phyloP scores from a whole-genome alignment of 1,140 invertebrate genomes.

The Platorchestia sp. region DNA sequence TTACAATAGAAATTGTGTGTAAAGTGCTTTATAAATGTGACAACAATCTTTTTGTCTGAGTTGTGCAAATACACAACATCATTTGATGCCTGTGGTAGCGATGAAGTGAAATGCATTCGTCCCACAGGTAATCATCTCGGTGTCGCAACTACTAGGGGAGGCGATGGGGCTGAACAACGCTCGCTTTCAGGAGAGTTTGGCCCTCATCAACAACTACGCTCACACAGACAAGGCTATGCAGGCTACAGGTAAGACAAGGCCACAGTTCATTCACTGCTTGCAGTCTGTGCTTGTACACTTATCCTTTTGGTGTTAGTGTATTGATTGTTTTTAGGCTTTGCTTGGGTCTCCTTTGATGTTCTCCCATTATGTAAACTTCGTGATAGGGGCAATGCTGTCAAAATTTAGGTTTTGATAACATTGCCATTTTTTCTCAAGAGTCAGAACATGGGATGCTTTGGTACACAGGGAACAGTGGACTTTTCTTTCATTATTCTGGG shows the following conservation, averaged over 20 bases:
- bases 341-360: background rate
- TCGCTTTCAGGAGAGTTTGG: conserved; percentile 91
- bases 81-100: too few species aligned
- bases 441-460: too few species aligned
- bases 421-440: too few species aligned
- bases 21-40: too few species aligned
- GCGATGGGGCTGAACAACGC: conserved; percentile 88
- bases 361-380: background rate
- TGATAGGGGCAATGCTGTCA: too few species aligned
- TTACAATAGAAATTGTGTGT: too few species aligned
- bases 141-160: conserved; percentile 90
- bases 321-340: background rate
- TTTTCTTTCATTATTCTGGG: background rate
- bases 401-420: too few species aligned
- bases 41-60: too few species aligned
- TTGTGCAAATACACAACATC: too few species aligned
- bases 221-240: conserved; percentile 94
- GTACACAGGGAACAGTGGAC: background rate
- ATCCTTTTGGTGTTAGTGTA: background rate
- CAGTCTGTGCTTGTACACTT: background rate
- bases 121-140: conserved; percentile 83
- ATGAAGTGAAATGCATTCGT: too few species aligned
- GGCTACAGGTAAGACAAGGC: conserved; percentile 81
- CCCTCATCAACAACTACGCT: conserved; percentile 93
- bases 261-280: too few species aligned